Percentiles rank a stretch among this genome's conserved stretches.
Conservation (phyloP, 2,113 vertebrate genomes). For the Cyphomyrus discorhynchus region DNA sequence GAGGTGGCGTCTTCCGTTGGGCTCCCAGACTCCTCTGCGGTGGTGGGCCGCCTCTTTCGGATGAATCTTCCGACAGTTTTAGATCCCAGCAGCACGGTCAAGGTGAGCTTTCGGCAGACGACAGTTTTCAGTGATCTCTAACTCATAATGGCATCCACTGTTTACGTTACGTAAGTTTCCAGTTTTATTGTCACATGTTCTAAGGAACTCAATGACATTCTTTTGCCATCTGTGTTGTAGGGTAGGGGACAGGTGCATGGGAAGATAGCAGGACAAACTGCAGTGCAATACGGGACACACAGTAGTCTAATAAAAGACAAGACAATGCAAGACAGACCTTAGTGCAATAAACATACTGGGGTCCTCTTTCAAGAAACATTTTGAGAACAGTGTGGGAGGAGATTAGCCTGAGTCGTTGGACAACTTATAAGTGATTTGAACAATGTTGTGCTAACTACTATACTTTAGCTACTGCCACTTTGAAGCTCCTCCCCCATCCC, state of each 20-base stretch:
- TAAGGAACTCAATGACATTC: not conserved
- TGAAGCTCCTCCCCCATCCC: not conserved
- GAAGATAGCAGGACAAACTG: not conserved
- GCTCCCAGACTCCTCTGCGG: conserved; percentile 74
- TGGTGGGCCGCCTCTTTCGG: conserved; percentile 77
- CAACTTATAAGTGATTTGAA: not conserved
- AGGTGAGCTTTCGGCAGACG: conserved; percentile 64
- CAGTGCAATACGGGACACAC: not conserved
- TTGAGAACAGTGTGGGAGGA: not conserved
- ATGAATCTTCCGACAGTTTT: conserved; percentile 71
- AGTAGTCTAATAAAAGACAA: not conserved
- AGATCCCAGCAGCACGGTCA: conserved; percentile 63
- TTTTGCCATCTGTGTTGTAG: not conserved
- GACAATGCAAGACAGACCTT: not conserved
- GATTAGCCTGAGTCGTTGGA: not conserved
- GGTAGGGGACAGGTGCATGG: not conserved
- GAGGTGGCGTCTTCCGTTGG: conserved; percentile 46
- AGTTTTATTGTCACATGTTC: not conserved
- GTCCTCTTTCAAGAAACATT: not conserved
- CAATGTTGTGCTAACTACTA: not conserved
- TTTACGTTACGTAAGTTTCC: not conserved
- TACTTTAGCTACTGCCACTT: not conserved
- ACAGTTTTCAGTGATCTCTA: conserved; percentile 8
- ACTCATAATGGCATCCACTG: not conserved
- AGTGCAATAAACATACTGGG: not conserved